Evolutionary conservation across 2,888 invertebrate species (phyloP).

Genomic region (Polymixis flavicincta): DNA sequence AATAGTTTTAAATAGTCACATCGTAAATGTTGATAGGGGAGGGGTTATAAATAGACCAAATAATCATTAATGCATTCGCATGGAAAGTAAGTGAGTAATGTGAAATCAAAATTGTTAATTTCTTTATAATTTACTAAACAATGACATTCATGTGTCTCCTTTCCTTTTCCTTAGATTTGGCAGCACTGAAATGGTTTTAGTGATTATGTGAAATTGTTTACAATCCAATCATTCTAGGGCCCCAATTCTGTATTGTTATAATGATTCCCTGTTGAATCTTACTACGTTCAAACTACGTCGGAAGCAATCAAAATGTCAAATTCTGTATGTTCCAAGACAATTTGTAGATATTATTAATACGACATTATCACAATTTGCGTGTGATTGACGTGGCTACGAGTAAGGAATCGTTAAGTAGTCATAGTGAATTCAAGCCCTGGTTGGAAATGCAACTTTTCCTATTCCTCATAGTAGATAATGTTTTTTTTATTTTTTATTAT

Average conservation of each 20-base stretch:
- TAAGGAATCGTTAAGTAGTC: too few relatives aligned
- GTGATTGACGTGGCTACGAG: too few relatives aligned
- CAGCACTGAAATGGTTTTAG: not conserved
- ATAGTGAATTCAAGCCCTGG: too few relatives aligned
- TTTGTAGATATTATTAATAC: too few relatives aligned
- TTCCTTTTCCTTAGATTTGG: not conserved
- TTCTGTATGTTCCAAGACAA: too few relatives aligned
- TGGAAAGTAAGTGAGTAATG: not conserved
- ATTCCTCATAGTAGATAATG: too few relatives aligned
- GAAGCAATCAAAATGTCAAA: too few relatives aligned
- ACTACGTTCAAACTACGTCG: too few relatives aligned
- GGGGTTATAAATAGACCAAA: not conserved
- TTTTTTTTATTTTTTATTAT: too few relatives aligned
- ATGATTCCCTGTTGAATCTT: too few relatives aligned
- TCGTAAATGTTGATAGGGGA: not conserved
- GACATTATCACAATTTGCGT: too few relatives aligned
- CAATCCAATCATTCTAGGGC: not conserved
- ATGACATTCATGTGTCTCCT: not conserved
- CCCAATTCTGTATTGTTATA: too few relatives aligned
- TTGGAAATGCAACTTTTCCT: not conserved
- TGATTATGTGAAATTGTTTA: not conserved
- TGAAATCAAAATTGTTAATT: not conserved
- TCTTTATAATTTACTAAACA: not conserved
- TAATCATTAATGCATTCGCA: slow-evolving; percentile 9
- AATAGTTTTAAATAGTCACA: not conserved